Evolutionary conservation across 2,888 invertebrate genomes (phyloP), one percentile per base, ranked within the genome.

Genomic region (Drosophila emarginata): DNA sequence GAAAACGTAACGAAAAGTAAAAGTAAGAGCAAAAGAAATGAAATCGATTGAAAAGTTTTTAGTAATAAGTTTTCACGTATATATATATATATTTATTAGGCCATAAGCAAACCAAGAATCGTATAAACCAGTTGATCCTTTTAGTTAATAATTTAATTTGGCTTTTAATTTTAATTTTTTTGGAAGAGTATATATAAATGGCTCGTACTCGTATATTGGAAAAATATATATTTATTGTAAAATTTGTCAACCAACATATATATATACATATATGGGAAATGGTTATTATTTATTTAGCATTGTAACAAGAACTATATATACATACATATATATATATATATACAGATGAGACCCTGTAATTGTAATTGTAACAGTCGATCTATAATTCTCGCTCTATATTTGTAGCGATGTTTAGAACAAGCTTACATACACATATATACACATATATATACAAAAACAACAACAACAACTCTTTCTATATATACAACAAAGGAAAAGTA

Each of bases 61-160:
- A 71, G 52, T 28, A 51, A 52, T 87, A 84, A 84, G 83, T 78
- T 84, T 76, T 78, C 84, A 82, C 67, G 72, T 82, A 85, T 82
- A 78, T 80, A 62, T 28, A 66, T 51, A 45, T 45, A 64, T 72
- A 76, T 69, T 64, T 75, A 70, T 56, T 84, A 87, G 81, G 86
- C 72, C 78, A 61, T 82, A 86, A 82, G 84, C 72, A 59, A 73
- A 57, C 54, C 74, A 60, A 21, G 21, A 45, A 45, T 11, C 45
- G 72, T 74, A 74, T 52, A 51, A 74, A 62, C 67, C 67, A 77
- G 72, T 84, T 79, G 69, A 81, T 70, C 67, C 79, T 79, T 74
- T 63, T 64, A 51, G 45, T 36, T 36, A 58, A 66, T 32, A 53
- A 32, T 45, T 21, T 45, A 18, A 21, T 45, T 45, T 18, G 21